Percentiles rank a stretch among this genome's conserved stretches.
phyloP scores from a whole-genome alignment of 2,113 vertebrate genomes.

The Oreocharis arfaki region DNA sequence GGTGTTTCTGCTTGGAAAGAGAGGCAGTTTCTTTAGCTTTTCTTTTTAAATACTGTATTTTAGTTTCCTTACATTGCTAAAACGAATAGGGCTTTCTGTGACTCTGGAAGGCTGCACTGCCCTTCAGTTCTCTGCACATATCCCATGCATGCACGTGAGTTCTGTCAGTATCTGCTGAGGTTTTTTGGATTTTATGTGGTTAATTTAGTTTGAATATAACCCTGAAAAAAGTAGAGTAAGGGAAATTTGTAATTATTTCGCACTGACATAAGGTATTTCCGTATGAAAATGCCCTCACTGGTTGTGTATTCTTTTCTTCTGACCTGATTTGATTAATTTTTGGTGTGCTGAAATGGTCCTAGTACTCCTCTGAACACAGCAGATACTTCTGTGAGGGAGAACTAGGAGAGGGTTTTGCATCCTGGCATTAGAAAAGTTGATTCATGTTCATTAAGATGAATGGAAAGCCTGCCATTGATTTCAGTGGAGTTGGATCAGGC shows the following conservation, averaged over 20 bases:
- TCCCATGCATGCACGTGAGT: not conserved
- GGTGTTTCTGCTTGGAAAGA: not conserved
- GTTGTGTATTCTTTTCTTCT: not conserved
- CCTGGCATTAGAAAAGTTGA: not conserved
- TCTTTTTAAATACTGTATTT: not conserved
- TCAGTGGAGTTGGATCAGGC: conserved; percentile 20
- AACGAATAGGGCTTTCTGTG: not conserved
- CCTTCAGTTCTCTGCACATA: not conserved
- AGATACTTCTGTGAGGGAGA: not conserved
- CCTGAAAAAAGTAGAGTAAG: not conserved
- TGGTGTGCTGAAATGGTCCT: not conserved
- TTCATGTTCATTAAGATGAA: conserved; percentile 14
- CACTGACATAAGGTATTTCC: not conserved
- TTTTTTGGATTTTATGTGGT: not conserved
- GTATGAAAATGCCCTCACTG: not conserved
- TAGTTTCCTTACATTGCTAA: not conserved
- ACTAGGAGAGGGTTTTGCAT: not conserved
- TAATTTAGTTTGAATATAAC: not conserved
- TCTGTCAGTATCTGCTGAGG: not conserved
- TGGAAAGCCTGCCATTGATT: conserved; percentile 40
- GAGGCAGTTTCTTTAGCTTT: not conserved
- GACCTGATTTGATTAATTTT: not conserved
- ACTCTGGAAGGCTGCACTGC: not conserved
- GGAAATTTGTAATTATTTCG: not conserved
- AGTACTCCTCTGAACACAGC: not conserved